A percentile compares a stretch with the other conserved stretches of the same genome.
These are phyloP conservation scores for Acanthaster planci DNA, from an alignment of 35 echinoderm and acorn worm species.

Conservation along the genomic window DNA sequence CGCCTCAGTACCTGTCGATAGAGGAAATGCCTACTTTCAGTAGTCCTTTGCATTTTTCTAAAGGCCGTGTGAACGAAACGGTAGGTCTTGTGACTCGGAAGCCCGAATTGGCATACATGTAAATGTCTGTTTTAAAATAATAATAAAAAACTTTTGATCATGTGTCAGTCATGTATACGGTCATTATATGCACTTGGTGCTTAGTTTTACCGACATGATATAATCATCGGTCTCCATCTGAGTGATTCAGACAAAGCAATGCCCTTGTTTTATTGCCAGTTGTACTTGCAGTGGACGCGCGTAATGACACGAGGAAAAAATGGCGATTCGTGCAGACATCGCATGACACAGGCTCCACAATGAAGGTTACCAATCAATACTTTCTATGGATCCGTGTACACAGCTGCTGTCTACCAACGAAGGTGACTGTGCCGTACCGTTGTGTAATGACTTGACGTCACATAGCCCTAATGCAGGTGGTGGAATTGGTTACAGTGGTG, in stretches of 20 bases:
- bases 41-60: too few species aligned
- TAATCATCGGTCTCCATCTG: too few species aligned
- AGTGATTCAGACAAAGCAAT: not conserved
- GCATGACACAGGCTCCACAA: not conserved
- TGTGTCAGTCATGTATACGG: too few species aligned
- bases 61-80: too few species aligned
- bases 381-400: not conserved
- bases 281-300: not conserved
- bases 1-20: too few species aligned
- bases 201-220: too few species aligned
- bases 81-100: too few species aligned
- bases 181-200: too few species aligned
- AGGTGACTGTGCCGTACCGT: not conserved
- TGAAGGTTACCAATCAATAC: conserved; percentile 23
- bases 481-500: not conserved
- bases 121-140: too few species aligned
- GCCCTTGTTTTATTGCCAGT: not conserved
- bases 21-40: too few species aligned
- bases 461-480: not conserved
- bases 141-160: too few species aligned
- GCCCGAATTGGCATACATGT: too few species aligned
- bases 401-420: conserved; percentile 10
- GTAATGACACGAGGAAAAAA: not conserved
- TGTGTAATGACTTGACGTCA: not conserved
- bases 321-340: not conserved